Conservation (phyloP, 2,113 vertebrate species). For the Dunckerocampus dactyliophorus region DNA sequence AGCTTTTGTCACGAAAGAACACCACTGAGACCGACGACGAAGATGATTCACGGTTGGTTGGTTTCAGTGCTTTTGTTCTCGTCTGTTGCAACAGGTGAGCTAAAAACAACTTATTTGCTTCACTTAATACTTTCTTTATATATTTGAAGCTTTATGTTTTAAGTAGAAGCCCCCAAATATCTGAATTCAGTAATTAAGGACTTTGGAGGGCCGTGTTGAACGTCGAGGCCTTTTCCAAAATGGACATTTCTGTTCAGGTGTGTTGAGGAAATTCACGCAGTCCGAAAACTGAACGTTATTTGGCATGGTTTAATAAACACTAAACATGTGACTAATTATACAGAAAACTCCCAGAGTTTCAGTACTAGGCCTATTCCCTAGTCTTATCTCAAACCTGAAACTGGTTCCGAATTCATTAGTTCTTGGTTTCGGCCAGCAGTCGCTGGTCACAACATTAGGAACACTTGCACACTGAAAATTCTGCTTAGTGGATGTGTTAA, state of each 20-base stretch:
- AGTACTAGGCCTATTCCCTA: too few relatives aligned
- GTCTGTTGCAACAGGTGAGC: conserved; percentile 56
- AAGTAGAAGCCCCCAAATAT: not conserved
- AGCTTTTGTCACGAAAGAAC: not conserved
- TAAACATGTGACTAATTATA: not conserved
- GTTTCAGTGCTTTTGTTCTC: conserved; percentile 54
- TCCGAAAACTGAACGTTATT: not conserved
- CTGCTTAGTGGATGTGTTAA: not conserved
- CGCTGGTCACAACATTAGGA: not conserved
- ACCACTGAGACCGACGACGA: not conserved
- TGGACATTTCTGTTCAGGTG: conserved; percentile 1
- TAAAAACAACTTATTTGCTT: not conserved
- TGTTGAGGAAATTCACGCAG: not conserved
- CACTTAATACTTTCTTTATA: not conserved
- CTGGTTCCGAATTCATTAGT: not conserved
- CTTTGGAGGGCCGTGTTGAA: not conserved
- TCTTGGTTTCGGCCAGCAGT: not conserved
- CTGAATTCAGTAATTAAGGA: not conserved
- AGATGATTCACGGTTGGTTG: conserved; percentile 44
- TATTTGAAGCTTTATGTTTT: not conserved
- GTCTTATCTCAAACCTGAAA: not conserved
- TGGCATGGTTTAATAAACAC: not conserved
- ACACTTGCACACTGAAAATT: not conserved
- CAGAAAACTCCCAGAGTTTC: too few relatives aligned
- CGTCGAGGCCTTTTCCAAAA: not conserved